Evolutionary conservation across 2,113 vertebrate species (phyloP).

Genomic region (Microtus montanus): DNA sequence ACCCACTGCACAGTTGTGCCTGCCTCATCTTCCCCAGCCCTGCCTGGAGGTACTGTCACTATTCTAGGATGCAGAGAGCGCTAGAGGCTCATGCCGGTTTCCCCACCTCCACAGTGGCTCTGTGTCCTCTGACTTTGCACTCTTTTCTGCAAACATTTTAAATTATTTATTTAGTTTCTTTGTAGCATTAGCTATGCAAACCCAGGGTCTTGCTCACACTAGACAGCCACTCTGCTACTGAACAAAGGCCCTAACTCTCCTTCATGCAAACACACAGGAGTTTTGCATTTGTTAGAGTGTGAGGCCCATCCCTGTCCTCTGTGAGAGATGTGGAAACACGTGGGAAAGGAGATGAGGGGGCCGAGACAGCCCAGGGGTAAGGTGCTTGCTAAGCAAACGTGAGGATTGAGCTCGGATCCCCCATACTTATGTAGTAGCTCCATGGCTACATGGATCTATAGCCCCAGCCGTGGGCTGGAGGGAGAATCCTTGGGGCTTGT

Average conservation of each 20-base stretch:
- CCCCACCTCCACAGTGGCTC: not conserved
- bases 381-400: not conserved
- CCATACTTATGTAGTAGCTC: no score
- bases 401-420: not conserved
- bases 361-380: accelerated
- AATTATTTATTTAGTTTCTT: not conserved
- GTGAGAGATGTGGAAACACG: not conserved
- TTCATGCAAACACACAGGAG: not conserved
- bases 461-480: not conserved
- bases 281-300: not conserved
- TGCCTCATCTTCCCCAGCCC: not conserved
- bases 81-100: not conserved
- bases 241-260: not conserved
- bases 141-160: not conserved
- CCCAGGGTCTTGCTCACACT: not conserved
- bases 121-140: not conserved
- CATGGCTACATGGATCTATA: no score
- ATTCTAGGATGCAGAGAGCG: not conserved
- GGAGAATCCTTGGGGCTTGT: not conserved
- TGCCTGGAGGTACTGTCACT: accelerated
- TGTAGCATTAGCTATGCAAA: not conserved
- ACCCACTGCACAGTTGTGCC: not conserved
- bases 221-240: not conserved
- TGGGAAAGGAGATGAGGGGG: not conserved
- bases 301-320: not conserved